Percentiles rank a stretch among this genome's conserved stretches.
Conservation (phyloP, 2,888 invertebrate genomes). For the Chymomyza caudatula region DNA sequence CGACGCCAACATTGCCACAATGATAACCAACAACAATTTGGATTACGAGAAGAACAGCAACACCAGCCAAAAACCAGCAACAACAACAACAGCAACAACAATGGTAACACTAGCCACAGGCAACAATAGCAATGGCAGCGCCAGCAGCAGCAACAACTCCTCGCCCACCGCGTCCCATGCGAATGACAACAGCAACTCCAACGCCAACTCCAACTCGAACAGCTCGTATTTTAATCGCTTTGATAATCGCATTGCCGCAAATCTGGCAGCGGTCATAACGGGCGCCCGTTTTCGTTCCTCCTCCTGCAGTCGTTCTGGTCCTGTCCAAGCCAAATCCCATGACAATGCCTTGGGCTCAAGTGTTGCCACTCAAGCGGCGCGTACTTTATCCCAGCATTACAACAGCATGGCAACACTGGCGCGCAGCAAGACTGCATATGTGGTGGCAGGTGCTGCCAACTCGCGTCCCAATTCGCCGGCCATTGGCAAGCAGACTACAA, state of each 20-base stretch:
- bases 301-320: constrained; percentile 41
- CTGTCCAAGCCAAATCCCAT: background rate
- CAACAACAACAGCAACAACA: constrained; percentile 21
- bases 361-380: constrained; percentile 13
- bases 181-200: constrained; percentile 48
- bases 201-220: constrained; percentile 31
- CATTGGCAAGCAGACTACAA: background rate
- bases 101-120: constrained; percentile 10
- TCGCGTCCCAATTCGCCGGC: constrained; percentile 32
- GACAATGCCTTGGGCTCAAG: constrained; percentile 27
- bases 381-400: constrained; percentile 37
- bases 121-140: constrained; percentile 26
- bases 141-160: constrained; percentile 60
- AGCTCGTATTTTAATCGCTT: constrained; percentile 75
- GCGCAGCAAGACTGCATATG: background rate
- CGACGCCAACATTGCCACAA: constrained; percentile 46
- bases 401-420: constrained; percentile 15
- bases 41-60: constrained; percentile 73
- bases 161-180: constrained; percentile 51
- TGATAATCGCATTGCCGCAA: constrained; percentile 73
- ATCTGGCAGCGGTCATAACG: constrained; percentile 68
- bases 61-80: constrained; percentile 28
- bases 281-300: constrained; percentile 71
- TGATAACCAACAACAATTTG: constrained; percentile 77
- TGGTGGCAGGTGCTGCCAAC: constrained; percentile 20